phyloP scores from a whole-genome alignment of 23 tunicate species.

The Corella eumyota region DNA sequence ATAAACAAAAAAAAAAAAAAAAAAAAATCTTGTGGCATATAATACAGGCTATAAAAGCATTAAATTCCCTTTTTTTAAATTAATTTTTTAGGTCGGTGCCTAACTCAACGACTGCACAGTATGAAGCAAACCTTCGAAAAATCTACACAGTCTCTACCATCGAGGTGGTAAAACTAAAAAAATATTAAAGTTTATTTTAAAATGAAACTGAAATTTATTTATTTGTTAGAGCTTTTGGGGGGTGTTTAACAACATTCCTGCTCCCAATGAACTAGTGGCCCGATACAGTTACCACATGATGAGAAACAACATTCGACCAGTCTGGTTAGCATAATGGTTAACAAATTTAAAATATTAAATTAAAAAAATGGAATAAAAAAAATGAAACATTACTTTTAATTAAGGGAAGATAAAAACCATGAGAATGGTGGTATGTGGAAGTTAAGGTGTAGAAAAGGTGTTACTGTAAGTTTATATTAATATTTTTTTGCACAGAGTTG shows the following conservation, averaged over 20 bases:
- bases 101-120: conserved; percentile 66
- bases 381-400: not conserved
- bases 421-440: conserved; percentile 97
- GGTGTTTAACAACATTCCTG: conserved; percentile 78
- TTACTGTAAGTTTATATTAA: conserved; percentile 39
- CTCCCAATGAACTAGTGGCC: conserved; percentile 51
- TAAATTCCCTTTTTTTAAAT: too few relatives aligned
- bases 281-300: conserved; percentile 85
- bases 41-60: too few relatives aligned
- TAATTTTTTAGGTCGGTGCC: conserved; percentile 97
- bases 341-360: not conserved
- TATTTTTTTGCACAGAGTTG: conserved; percentile 1
- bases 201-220: too few relatives aligned
- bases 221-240: conserved; percentile 85
- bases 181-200: too few relatives aligned
- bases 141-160: conserved; percentile 86
- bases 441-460: conserved; percentile 61
- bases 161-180: too few relatives aligned
- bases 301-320: conserved; percentile 65
- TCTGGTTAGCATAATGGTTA: conserved; percentile 46
- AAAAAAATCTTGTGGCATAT: too few relatives aligned
- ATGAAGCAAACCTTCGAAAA: conserved; percentile 83
- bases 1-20: too few relatives aligned
- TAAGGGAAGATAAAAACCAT: conserved; percentile 80
- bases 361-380: not conserved